Evolutionary conservation across 2,888 invertebrate genomes (phyloP).

Genomic region (Hyalella azteca): DNA sequence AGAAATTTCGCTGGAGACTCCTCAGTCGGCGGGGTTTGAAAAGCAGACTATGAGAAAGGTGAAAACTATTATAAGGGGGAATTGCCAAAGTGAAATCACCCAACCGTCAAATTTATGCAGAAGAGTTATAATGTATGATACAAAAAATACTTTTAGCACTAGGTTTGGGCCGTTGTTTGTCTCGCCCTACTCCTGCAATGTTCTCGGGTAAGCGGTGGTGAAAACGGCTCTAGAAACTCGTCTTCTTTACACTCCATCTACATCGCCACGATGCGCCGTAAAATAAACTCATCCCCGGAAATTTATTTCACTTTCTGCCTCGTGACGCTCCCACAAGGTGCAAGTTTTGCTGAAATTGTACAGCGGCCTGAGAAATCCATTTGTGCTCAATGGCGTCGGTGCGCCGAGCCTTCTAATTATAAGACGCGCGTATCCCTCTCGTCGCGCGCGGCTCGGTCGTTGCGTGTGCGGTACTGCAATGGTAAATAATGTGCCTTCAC

Average conservation of each 20-base stretch:
- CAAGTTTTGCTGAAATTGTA: background rate
- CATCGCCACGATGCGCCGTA: no score
- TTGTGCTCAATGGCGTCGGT: slow-evolving; percentile 9
- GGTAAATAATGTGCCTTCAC: no score
- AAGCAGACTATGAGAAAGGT: background rate
- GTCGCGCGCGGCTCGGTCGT: no score
- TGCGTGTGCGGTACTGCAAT: no score
- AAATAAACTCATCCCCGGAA: background rate
- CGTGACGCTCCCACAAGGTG: background rate
- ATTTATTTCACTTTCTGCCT: slow-evolving; percentile 5
- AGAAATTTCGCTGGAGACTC: background rate
- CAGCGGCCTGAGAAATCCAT: background rate
- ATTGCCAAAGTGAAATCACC: slow-evolving; percentile 1
- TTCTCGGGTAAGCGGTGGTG: no score
- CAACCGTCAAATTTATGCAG: background rate
- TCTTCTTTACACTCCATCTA: no score
- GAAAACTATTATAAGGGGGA: background rate
- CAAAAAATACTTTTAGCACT: no score
- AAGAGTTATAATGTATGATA: background rate
- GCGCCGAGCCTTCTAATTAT: background rate
- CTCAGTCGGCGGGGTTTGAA: background rate
- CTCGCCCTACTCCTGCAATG: no score
- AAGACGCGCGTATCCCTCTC: background rate
- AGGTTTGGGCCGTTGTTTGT: no score
- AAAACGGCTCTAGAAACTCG: no score